Conservation (phyloP, 2,888 invertebrate genomes). For the Eupithecia dodoneata region DNA sequence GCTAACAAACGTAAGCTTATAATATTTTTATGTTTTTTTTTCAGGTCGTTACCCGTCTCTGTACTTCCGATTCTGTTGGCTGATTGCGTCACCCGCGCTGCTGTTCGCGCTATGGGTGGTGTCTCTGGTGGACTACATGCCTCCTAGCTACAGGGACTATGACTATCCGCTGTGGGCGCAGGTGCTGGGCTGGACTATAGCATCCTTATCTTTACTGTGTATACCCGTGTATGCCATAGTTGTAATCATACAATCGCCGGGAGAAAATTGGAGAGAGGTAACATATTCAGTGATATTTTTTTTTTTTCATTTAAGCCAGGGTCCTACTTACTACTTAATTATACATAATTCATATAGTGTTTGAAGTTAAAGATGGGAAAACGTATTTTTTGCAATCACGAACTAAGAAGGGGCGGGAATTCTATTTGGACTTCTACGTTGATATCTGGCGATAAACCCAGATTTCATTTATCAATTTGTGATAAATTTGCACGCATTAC, state of each 20-base stretch:
- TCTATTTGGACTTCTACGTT: background rate
- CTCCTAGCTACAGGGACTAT: conserved; percentile 93
- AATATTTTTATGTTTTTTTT: conserved; percentile 26
- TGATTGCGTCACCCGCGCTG: conserved; percentile 90
- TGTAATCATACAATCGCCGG: conserved; percentile 88
- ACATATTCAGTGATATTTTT: background rate
- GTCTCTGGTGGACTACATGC: conserved; percentile 93
- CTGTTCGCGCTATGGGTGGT: conserved; percentile 95
- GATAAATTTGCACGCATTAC: conserved; percentile 12
- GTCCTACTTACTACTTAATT: background rate
- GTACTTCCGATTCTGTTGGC: conserved; percentile 95
- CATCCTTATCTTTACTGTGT: conserved; percentile 91
- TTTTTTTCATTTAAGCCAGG: background rate
- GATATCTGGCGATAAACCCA: conserved; percentile 9
- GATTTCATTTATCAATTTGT: conserved; percentile 15
- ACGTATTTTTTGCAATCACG: background rate
- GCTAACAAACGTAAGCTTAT: background rate
- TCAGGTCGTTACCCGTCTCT: conserved; percentile 87
- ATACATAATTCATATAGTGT: background rate
- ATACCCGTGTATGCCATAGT: conserved; percentile 93
- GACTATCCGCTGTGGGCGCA: conserved; percentile 94
- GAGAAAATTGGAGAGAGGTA: conserved; percentile 89
- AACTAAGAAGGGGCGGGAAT: background rate
- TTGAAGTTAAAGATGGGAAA: background rate
- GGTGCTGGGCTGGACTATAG: conserved; percentile 93